Evolutionary conservation across 2,113 vertebrate genomes (phyloP), one percentile per base, ranked within the genome.

Genomic region (Gymnocephalus cernua): DNA sequence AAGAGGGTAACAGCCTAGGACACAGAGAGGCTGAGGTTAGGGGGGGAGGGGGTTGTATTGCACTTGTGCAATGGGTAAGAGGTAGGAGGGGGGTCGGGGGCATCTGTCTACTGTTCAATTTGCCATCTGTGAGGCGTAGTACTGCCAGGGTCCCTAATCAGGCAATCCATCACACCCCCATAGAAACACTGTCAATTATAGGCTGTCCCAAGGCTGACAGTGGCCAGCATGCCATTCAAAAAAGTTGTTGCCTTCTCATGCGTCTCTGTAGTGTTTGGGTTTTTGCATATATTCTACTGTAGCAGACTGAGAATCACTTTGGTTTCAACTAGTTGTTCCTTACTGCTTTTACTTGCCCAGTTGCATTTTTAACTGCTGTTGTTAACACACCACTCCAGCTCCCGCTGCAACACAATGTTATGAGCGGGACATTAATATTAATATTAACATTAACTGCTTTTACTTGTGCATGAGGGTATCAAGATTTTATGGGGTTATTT

Each of bases 101-200:
- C 92, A 93, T 91, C 92, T 93, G 91, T 92, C 91, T 89, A 78
- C 87, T 88, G 80, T 89, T 92, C 93, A 94, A 93, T 93, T 89
- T 90, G 86, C 95, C 94, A 95, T 95, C 94, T 95, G 94, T 86
- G 93, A 92, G 88, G 82, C 90, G 82, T 82, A 91, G 93, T 86
- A 95, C 93, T 92, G 96, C 93, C 90, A 94, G 92, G 77, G 87
- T 87, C 94, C 84, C 94, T 97, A 96, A 96, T 95, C 93, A 50
- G 94, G 95, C 95, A 94, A 96, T 98, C 97, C 95, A 99, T 98
- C 97, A 97, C 89, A 93, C 85, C 89, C 91, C 92, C 63, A 86
- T 92, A 93, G 94, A 96, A 82, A 89, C 88, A 58, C 78, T 96
- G 96, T 97, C 97, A 97, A 94, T 96, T 96, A 96, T 88, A 92